Conservation (phyloP, 2,888 invertebrate species). For the Tortrix viridana region DNA sequence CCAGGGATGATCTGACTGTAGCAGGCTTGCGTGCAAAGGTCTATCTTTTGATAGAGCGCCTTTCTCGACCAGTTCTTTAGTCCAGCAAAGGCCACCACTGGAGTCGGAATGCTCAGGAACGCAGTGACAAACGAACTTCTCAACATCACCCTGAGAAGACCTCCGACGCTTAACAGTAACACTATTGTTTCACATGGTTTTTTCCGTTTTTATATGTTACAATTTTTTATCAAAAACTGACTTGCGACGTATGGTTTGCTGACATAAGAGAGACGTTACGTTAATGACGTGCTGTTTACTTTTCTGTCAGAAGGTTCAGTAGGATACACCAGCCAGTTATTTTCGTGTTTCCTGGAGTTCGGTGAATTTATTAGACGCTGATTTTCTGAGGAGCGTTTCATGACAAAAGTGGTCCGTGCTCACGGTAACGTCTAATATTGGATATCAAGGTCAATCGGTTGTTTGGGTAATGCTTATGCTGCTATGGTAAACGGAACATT, state of each 20-base stretch:
- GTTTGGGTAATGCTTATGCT: background rate
- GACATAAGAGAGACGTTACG: slow-evolving; percentile 22
- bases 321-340: slow-evolving; percentile 29
- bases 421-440: slow-evolving; percentile 13
- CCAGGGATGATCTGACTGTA: slow-evolving; percentile 71
- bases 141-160: slow-evolving; percentile 66
- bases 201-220: slow-evolving; percentile 45
- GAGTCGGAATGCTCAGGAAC: slow-evolving; percentile 68
- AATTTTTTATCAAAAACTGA: slow-evolving; percentile 35
- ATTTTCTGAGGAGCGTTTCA: slow-evolving; percentile 28
- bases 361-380: slow-evolving; percentile 34
- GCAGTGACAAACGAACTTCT: slow-evolving; percentile 66
- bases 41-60: slow-evolving; percentile 67
- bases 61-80: slow-evolving; percentile 70
- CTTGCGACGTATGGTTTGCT: slow-evolving; percentile 8
- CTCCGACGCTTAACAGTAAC: slow-evolving; percentile 59
- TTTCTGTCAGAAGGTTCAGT: slow-evolving; percentile 42
- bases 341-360: slow-evolving; percentile 21
- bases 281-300: slow-evolving; percentile 37
- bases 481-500: background rate
- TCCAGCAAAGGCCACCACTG: slow-evolving; percentile 63
- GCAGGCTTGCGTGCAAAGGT: slow-evolving; percentile 74
- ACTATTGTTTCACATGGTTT: slow-evolving; percentile 45
- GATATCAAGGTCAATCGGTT: slow-evolving; percentile 12
- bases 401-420: slow-evolving; percentile 26